A percentile compares a stretch with the other conserved stretches of the same genome.
Conservation (phyloP, 2,113 vertebrate genomes). For the Sterna hirundo region DNA sequence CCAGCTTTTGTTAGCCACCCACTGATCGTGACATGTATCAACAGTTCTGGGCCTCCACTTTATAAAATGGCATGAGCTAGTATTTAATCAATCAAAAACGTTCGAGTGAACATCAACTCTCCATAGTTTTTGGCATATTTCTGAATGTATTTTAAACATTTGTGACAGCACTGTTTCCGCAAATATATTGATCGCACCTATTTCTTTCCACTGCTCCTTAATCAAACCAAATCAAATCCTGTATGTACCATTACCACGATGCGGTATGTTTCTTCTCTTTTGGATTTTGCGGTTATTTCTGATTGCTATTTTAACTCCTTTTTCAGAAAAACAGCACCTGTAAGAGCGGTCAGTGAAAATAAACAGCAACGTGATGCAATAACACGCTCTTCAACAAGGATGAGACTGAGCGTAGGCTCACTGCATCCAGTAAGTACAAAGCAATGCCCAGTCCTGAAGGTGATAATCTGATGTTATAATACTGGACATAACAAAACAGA, state of each 20-base stretch:
- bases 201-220: background rate
- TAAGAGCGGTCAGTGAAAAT: background rate
- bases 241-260: background rate
- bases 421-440: background rate
- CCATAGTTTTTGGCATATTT: background rate
- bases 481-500: background rate
- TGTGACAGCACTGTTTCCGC: background rate
- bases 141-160: background rate
- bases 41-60: background rate
- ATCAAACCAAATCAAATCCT: background rate
- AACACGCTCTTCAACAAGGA: background rate
- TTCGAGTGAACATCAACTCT: background rate
- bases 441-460: background rate
- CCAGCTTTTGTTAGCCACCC: slow-evolving; percentile 36
- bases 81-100: background rate
- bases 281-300: background rate
- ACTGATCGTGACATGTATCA: background rate
- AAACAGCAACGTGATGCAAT: background rate
- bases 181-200: background rate
- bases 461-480: background rate
- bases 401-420: background rate
- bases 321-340: background rate
- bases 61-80: background rate
- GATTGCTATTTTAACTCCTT: background rate
- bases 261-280: background rate